These are phyloP conservation scores for Buathra laborator DNA, from an alignment of 2,888 invertebrate species.

Conservation along the genomic window DNA sequence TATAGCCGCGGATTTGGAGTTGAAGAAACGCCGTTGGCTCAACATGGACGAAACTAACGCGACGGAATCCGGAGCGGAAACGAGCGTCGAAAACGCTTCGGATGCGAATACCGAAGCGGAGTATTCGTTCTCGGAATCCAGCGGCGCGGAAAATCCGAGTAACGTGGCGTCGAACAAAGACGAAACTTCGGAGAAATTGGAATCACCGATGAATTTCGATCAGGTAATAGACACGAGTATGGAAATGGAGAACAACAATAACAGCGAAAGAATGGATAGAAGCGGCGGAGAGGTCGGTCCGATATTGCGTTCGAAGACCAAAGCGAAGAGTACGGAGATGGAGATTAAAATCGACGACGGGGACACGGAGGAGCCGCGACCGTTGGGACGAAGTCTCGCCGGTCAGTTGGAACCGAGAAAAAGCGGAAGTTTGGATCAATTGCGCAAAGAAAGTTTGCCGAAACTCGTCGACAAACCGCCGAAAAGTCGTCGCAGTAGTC, in stretches of 20 bases:
- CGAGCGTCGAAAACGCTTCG: constrained; percentile 70
- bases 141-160: constrained; percentile 72
- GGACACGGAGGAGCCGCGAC: constrained; percentile 60
- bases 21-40: constrained; percentile 76
- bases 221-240: constrained; percentile 71
- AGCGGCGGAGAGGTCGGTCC: constrained; percentile 78
- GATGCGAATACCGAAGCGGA: constrained; percentile 77
- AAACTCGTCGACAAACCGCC: constrained; percentile 76
- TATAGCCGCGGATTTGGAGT: constrained; percentile 74
- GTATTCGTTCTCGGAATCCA: constrained; percentile 77
- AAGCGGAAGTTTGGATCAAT: constrained; percentile 73
- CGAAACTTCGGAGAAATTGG: constrained; percentile 59
- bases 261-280: constrained; percentile 79
- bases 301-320: constrained; percentile 82
- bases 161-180: constrained; percentile 70
- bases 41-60: constrained; percentile 78
- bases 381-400: constrained; percentile 55
- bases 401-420: constrained; percentile 61
- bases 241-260: constrained; percentile 82
- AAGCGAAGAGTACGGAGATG: constrained; percentile 79
- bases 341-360: constrained; percentile 65
- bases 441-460: constrained; percentile 77
- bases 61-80: constrained; percentile 71
- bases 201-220: constrained; percentile 69
- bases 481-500: constrained; percentile 80